Percentiles rank a stretch among this genome's conserved stretches.
Evolutionary conservation across 2,113 vertebrate genomes (phyloP).

Genomic region (Formicarius rufipectus): DNA sequence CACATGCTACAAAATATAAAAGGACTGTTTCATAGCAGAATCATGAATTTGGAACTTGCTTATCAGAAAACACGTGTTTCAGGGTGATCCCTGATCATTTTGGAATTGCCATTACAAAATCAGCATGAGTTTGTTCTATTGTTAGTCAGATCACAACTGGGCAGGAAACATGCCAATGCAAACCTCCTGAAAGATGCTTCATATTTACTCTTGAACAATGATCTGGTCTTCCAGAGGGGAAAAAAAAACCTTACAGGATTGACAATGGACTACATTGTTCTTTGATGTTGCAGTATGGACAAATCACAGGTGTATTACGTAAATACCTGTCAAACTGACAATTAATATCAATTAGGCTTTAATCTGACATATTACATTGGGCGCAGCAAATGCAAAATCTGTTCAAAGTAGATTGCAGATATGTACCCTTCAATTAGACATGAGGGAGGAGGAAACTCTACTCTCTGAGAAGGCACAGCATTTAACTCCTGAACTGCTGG

Average conservation of each 20-base stretch:
- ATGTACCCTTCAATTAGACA: conserved; percentile 37
- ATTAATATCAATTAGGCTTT: conserved; percentile 61
- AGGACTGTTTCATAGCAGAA: conserved; percentile 54
- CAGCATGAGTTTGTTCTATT: conserved; percentile 61
- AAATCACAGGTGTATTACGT: conserved; percentile 24
- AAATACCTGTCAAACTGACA: conserved; percentile 62
- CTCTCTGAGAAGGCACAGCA: neutral
- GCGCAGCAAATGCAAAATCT: conserved; percentile 27
- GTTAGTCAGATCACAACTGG: conserved; percentile 65
- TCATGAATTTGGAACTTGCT: conserved; percentile 61
- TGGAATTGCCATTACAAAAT: conserved; percentile 71
- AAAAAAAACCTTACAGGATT: conserved; percentile 42
- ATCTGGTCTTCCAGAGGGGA: conserved; percentile 61
- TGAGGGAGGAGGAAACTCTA: conserved; percentile 35
- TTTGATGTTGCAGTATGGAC: conserved; percentile 52
- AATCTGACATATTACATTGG: conserved; percentile 55
- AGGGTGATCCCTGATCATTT: conserved; percentile 68
- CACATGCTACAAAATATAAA: conserved; percentile 32
- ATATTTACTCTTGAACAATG: conserved; percentile 74
- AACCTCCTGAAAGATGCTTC: conserved; percentile 61
- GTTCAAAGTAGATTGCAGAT: conserved; percentile 13
- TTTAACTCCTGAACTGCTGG: conserved; percentile 48
- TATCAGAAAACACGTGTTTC: neutral
- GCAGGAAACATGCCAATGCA: conserved; percentile 60
- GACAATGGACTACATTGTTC: conserved; percentile 76